Evolutionary conservation across 2,113 vertebrate species (phyloP).

Genomic region (Excalfactoria chinensis): DNA sequence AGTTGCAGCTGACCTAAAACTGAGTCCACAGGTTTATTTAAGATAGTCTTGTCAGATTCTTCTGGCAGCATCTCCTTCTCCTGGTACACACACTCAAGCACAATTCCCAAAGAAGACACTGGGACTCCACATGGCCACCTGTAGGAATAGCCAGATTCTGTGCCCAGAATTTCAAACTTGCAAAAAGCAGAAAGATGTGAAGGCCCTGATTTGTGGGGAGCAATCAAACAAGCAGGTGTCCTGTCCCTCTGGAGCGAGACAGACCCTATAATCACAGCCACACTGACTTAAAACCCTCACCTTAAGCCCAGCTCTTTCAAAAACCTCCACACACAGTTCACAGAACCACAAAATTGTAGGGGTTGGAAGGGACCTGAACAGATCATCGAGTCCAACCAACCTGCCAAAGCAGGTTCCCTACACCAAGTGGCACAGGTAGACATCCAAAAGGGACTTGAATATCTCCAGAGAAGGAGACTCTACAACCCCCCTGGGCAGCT

Average conservation of each 20-base stretch:
- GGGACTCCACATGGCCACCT: background rate
- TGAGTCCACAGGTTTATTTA: background rate
- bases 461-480: too few species aligned
- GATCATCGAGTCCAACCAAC: too few species aligned
- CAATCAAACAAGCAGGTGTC: background rate
- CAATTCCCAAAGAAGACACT: background rate
- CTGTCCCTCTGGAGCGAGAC: background rate
- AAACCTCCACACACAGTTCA: background rate
- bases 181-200: background rate
- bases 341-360: too few species aligned
- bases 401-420: too few species aligned
- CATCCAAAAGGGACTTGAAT: too few species aligned
- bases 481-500: too few species aligned
- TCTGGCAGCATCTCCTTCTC: background rate
- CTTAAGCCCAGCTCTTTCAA: background rate
- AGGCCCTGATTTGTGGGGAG: background rate
- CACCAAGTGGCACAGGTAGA: too few species aligned
- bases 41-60: background rate
- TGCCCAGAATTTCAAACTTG: rapidly evolving
- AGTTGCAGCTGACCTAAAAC: background rate
- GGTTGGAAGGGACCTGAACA: too few species aligned
- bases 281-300: background rate
- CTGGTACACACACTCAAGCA: background rate
- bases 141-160: background rate
- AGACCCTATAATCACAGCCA: rapidly evolving